phyloP scores from a whole-genome alignment of 2,797 vertebrate species.

The Linurgus olivaceus region DNA sequence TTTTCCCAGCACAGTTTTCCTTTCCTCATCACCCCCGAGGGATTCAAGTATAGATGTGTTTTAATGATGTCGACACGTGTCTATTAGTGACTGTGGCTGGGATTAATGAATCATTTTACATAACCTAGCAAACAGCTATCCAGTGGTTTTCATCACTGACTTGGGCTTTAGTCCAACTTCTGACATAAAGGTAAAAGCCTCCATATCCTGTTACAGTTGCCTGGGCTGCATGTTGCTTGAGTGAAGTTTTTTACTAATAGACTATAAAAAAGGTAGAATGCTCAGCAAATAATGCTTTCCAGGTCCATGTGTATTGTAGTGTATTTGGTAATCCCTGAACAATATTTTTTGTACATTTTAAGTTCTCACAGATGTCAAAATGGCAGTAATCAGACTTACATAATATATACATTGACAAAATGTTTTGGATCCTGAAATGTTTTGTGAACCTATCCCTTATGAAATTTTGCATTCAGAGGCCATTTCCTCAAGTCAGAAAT shows the following conservation, averaged over 20 bases:
- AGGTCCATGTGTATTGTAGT: neutral
- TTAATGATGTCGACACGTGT: neutral
- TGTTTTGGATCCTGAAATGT: neutral
- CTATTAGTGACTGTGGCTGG: constrained; percentile 8
- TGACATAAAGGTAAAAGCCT: constrained; percentile 10
- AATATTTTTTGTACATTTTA: neutral
- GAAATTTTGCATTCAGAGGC: neutral
- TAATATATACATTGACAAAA: neutral
- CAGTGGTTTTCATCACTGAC: constrained; percentile 8
- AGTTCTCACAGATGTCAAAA: neutral
- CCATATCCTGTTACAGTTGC: neutral
- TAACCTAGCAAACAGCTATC: constrained; percentile 12
- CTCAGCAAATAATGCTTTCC: neutral
- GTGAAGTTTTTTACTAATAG: neutral
- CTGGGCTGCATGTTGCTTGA: neutral
- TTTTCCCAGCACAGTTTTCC: neutral
- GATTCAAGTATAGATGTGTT: constrained; percentile 8
- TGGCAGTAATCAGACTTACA: neutral
- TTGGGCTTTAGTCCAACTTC: neutral
- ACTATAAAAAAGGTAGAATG: neutral
- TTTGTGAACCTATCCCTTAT: neutral
- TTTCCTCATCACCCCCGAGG: constrained; percentile 29
- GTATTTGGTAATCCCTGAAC: neutral
- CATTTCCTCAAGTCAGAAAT: neutral
- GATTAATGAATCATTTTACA: constrained; percentile 34